phyloP scores from a whole-genome alignment of 2,888 invertebrate genomes.

The Charanyca ferruginea region DNA sequence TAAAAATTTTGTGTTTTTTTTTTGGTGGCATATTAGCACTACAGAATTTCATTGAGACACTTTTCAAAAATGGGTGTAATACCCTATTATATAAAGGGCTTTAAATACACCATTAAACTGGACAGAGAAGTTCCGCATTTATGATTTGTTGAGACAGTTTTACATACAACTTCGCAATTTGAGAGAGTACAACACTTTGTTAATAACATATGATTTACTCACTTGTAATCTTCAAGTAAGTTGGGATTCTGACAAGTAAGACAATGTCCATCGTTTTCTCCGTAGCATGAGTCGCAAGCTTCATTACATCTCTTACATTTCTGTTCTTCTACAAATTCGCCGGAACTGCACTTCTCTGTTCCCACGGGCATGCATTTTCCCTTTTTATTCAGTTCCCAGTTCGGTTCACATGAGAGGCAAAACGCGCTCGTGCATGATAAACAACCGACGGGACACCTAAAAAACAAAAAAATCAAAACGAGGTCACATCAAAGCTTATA shows the following conservation, averaged over 20 bases:
- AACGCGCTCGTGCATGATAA: constrained; percentile 93
- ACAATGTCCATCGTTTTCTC: constrained; percentile 94
- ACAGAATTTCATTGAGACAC: too few relatives aligned
- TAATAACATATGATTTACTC: constrained; percentile 54
- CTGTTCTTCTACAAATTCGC: constrained; percentile 92
- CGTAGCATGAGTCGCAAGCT: constrained; percentile 96
- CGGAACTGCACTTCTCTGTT: constrained; percentile 93
- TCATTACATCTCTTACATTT: constrained; percentile 94
- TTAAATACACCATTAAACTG: constrained; percentile 33
- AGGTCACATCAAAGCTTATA: constrained; percentile 20
- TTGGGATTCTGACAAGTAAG: constrained; percentile 94
- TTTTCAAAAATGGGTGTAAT: too few relatives aligned
- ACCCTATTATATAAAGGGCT: constrained; percentile 58
- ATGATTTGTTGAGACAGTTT: constrained; percentile 33
- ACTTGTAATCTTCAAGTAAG: constrained; percentile 92
- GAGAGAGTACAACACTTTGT: constrained; percentile 7
- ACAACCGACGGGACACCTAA: constrained; percentile 94
- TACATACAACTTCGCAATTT: constrained; percentile 12
- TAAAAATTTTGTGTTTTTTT: too few relatives aligned
- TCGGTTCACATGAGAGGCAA: constrained; percentile 94
- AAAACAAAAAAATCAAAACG: constrained; percentile 42
- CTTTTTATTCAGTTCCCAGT: constrained; percentile 95
- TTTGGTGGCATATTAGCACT: too few relatives aligned
- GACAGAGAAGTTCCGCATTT: constrained; percentile 31
- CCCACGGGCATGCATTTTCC: constrained; percentile 94